Evolutionary conservation across 2,888 invertebrate genomes (phyloP).

Genomic region (Nomada ferruginata): DNA sequence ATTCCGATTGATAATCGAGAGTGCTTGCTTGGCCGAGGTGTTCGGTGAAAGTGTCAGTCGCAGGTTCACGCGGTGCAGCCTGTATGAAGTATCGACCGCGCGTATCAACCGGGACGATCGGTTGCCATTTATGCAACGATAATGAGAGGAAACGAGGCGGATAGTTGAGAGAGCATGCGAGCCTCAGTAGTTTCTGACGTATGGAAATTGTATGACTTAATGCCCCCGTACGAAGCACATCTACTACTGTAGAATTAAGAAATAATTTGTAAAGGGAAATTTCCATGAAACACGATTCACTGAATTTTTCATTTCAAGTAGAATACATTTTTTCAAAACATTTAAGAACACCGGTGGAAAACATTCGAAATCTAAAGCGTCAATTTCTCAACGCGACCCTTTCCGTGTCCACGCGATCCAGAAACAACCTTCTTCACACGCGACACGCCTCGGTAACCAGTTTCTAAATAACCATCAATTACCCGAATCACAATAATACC

Average conservation of each 20-base stretch:
- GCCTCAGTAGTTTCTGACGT: conserved; percentile 3
- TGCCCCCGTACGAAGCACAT: not conserved
- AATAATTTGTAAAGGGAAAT: not conserved
- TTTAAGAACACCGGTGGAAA: not conserved
- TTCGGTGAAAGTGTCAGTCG: conserved; percentile 54
- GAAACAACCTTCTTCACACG: not conserved
- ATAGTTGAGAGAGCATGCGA: not conserved
- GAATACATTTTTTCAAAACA: not conserved
- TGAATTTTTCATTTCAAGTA: not conserved
- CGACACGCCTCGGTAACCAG: not conserved
- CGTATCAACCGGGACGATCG: conserved; percentile 45
- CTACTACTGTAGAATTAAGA: not conserved
- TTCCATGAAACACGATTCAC: not conserved
- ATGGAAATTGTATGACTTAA: conserved; percentile 16
- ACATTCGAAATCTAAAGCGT: not conserved
- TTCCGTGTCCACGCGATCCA: not conserved
- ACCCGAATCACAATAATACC: conserved; percentile 12
- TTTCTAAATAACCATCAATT: conserved; percentile 1
- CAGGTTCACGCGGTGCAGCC: conserved; percentile 23
- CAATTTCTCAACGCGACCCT: not conserved
- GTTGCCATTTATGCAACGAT: conserved; percentile 50
- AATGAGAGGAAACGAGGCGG: conserved; percentile 39
- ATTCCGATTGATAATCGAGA: conserved; percentile 26
- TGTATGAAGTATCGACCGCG: conserved; percentile 52
- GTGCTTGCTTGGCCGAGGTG: conserved; percentile 4